Evolutionary conservation across 2,888 invertebrate species (phyloP), one percentile per base, ranked within the genome.

Genomic region (Clunio marinus): DNA sequence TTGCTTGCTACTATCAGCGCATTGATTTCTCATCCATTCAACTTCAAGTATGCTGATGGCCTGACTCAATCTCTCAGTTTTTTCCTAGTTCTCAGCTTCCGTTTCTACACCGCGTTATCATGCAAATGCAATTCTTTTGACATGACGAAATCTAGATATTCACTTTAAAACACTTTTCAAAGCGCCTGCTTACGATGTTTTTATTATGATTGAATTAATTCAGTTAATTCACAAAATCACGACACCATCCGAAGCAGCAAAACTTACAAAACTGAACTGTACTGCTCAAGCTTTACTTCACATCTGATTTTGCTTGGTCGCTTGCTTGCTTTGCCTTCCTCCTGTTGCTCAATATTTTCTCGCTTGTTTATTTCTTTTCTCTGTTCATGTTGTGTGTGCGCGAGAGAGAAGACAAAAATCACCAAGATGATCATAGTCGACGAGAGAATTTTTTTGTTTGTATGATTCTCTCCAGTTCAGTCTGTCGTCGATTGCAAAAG

Each of bases 181-280:
- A 4, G 2, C 13, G 5, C 13, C 10, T 51, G 41, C 51, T 17
- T 51, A 51, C 51, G 22, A 51, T 17, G 5, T 51, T n/a, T 51
- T 51, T 66, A 66, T 66, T 51, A 55, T 66, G 66, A 66, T 66
- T 66, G 66, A 55, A 66, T 66, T 66, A 66, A 66, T 46, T 66
- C 46, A 55, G 55, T 35, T 55, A 55, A 66, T 66, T 35, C 32
- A 27, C 10, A 58, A 58, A 58, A 24, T 58, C 28, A 58, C 58
- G 28, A 58, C 51, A 51, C 51, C 51, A 22, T 17, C 8, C 51
- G n/a, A 22, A 4, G 51, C 35, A 32, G 13, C 51, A 20, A 17
- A 22, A 51, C 32, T 51, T 51, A n/a, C 51, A 51, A 51, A 51
- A n/a, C 17, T 13, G 51, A 51, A 51, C 51, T 51, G 2, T 22